Evolutionary conservation across 2,888 invertebrate genomes (phyloP).

Genomic region (Ptilodon capucinus): DNA sequence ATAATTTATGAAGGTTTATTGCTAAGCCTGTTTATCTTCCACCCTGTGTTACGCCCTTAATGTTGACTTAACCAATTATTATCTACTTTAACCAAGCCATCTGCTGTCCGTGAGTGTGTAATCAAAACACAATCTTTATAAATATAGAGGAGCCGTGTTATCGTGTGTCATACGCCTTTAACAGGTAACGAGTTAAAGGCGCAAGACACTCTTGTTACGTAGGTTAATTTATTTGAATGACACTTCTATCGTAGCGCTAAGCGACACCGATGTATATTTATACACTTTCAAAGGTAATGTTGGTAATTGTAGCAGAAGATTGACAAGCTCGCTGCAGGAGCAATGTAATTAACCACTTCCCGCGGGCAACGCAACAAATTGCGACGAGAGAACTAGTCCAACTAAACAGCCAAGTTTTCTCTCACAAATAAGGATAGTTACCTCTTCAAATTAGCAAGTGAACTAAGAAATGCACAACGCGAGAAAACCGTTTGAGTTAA

Average conservation of each 20-base stretch:
- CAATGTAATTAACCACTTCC: neutral
- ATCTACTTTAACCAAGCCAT: slow-evolving; percentile 37
- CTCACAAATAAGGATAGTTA: neutral
- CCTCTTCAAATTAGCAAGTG: neutral
- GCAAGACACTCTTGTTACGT: too few species aligned
- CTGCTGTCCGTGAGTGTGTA: slow-evolving; percentile 19
- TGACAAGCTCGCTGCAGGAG: neutral
- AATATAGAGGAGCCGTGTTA: slow-evolving; percentile 9
- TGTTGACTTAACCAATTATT: slow-evolving; percentile 17
- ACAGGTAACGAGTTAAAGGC: slow-evolving; percentile 8
- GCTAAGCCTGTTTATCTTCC: neutral
- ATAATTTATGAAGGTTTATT: too few species aligned
- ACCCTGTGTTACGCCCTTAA: neutral
- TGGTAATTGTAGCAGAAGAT: neutral
- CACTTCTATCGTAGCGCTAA: slow-evolving; percentile 7
- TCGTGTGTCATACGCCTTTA: neutral
- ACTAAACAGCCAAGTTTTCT: neutral
- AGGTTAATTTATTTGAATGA: slow-evolving; percentile 1
- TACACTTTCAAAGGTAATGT: neutral
- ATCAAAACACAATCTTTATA: slow-evolving; percentile 31
- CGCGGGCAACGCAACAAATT: neutral
- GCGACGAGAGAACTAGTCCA: neutral
- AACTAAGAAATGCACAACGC: slow-evolving; percentile 3
- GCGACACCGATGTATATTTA: slow-evolving; percentile 3
- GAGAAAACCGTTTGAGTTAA: slow-evolving; percentile 21